Evolutionary conservation across 2,113 vertebrate species (phyloP).

Genomic region (Catagonus wagneri): DNA sequence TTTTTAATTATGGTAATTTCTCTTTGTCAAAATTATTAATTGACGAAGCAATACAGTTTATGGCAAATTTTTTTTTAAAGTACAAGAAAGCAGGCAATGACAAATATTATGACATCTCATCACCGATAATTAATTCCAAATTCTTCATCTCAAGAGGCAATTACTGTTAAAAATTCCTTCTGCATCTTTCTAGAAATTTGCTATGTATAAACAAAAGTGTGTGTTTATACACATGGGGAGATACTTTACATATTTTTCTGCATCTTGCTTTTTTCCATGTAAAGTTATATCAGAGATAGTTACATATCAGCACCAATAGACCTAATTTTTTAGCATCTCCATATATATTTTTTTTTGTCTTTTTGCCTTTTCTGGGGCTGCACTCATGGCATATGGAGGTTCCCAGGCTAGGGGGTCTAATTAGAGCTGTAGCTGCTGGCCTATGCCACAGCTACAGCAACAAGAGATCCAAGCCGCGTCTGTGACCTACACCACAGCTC

Average conservation of each 20-base stretch:
- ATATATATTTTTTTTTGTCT: slow-evolving; percentile 43
- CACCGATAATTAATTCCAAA: slow-evolving; percentile 27
- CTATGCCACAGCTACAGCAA: no score
- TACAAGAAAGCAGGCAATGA: background rate
- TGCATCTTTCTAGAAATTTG: slow-evolving; percentile 48
- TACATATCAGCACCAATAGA: background rate
- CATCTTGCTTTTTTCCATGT: background rate
- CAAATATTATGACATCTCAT: background rate
- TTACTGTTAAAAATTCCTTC: slow-evolving; percentile 47
- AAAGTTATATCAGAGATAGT: slow-evolving; percentile 5
- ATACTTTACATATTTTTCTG: slow-evolving; percentile 5
- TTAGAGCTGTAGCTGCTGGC: no score
- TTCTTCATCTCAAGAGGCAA: slow-evolving; percentile 1
- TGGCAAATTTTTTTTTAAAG: background rate
- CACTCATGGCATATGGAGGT: no score
- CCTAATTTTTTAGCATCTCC: background rate
- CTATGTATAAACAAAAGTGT: background rate
- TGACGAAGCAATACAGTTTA: background rate
- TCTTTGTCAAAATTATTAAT: background rate
- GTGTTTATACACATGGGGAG: background rate
- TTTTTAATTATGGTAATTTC: slow-evolving; percentile 19
- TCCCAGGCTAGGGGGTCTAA: no score
- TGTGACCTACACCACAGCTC: no score
- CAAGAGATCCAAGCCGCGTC: no score
- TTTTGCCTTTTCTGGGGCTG: no score